A percentile compares a stretch with the other conserved stretches of the same genome.
phyloP scores from a whole-genome alignment of 1,140 invertebrate genomes.

The Drosophila arizonae region DNA sequence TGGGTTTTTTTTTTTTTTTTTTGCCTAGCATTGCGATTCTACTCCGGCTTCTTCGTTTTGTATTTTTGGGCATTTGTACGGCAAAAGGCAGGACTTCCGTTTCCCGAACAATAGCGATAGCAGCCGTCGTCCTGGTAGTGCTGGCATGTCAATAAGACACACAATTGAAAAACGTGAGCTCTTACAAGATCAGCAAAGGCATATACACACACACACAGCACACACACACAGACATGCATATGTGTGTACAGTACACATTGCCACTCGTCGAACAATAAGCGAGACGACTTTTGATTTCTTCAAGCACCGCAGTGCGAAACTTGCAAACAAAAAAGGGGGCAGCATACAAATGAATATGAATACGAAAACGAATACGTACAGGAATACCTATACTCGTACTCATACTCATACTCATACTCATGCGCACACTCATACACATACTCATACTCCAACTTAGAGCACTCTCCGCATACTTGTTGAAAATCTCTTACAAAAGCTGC shows the following conservation, averaged over 20 bases:
- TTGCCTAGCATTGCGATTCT: background rate
- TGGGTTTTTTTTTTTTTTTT: background rate
- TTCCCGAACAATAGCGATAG: slow-evolving; percentile 32
- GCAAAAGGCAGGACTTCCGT: slow-evolving; percentile 51
- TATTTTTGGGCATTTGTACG: slow-evolving; percentile 31
- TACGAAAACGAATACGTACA: background rate
- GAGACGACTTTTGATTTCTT: slow-evolving; percentile 73
- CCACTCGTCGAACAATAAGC: slow-evolving; percentile 64
- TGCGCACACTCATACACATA: background rate
- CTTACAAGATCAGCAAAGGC: slow-evolving; percentile 67
- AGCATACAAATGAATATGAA: slow-evolving; percentile 25
- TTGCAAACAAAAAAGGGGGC: slow-evolving; percentile 43
- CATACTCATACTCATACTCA: background rate
- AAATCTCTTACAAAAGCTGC: slow-evolving; percentile 57
- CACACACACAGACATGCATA: background rate
- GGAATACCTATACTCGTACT: background rate
- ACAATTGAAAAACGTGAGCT: slow-evolving; percentile 51
- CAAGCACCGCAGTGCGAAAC: slow-evolving; percentile 42
- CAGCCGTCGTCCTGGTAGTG: slow-evolving; percentile 29
- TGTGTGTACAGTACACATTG: background rate
- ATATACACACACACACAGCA: slow-evolving; percentile 43
- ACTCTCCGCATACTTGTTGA: slow-evolving; percentile 19
- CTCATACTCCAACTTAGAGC: background rate
- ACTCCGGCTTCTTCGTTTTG: slow-evolving; percentile 11
- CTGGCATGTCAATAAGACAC: slow-evolving; percentile 71